Evolutionary conservation across 2,888 invertebrate species (phyloP).

Genomic region (Physocephala rufipes): DNA sequence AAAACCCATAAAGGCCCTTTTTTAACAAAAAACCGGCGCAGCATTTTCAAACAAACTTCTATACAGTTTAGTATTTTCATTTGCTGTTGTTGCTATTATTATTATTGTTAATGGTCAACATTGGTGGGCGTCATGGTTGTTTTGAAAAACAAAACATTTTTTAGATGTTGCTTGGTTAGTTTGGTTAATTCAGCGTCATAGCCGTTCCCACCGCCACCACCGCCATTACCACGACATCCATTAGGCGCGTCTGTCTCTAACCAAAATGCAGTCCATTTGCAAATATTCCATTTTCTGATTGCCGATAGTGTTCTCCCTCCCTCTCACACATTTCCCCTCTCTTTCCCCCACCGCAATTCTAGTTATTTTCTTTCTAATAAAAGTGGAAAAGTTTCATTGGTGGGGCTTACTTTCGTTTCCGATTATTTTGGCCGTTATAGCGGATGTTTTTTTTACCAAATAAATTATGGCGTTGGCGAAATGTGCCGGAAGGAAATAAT

Average conservation of each 20-base stretch:
- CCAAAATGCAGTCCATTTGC: no score
- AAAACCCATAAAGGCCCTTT: no score
- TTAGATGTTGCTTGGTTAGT: no score
- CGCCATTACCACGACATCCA: no score
- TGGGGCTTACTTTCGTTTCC: background rate
- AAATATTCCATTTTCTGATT: no score
- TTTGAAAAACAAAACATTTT: no score
- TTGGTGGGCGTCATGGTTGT: background rate
- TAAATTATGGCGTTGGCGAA: slow-evolving; percentile 27
- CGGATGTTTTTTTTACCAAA: slow-evolving; percentile 12
- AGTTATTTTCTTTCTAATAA: background rate
- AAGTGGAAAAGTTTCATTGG: background rate
- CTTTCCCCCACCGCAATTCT: background rate
- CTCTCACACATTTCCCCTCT: background rate
- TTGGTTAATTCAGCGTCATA: no score
- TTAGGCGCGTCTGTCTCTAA: no score
- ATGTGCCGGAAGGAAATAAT: slow-evolving; percentile 30
- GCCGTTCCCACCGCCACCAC: no score
- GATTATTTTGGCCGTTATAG: background rate
- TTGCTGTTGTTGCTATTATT: background rate
- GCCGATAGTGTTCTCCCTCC: background rate
- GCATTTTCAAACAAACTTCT: background rate
- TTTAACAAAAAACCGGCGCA: no score
- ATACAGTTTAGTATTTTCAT: background rate
- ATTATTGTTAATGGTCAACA: background rate